Conservation (phyloP, 2,888 invertebrate species). For the Antheraea yamamai region DNA sequence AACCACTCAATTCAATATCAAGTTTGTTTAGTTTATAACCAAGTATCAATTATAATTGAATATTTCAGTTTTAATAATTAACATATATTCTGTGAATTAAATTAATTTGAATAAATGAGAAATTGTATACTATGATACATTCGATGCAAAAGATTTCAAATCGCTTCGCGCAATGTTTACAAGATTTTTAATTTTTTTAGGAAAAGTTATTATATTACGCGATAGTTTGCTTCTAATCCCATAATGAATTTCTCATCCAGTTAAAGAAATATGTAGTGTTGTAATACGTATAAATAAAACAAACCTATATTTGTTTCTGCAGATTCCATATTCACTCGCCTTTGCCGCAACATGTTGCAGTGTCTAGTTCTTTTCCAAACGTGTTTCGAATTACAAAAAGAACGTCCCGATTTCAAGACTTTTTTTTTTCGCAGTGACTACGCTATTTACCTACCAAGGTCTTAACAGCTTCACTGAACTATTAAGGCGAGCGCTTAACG, state of each 20-base stretch:
- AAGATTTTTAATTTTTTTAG: neutral
- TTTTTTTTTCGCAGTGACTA: too few relatives aligned
- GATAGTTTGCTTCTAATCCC: neutral
- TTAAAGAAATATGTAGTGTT: neutral
- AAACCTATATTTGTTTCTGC: neutral
- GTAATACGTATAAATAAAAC: neutral
- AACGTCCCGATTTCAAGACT: too few relatives aligned
- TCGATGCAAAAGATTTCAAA: neutral
- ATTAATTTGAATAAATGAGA: neutral
- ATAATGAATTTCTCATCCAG: neutral
- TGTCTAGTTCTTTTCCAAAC: too few relatives aligned
- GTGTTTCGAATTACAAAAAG: too few relatives aligned
- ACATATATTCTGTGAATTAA: neutral
- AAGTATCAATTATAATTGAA: neutral
- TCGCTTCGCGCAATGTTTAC: neutral
- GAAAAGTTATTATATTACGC: neutral
- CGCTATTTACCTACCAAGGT: too few relatives aligned
- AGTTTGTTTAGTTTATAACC: too few relatives aligned
- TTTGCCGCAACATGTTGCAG: too few relatives aligned
- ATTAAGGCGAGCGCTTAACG: too few relatives aligned
- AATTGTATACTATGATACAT: neutral
- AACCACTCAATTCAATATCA: too few relatives aligned
- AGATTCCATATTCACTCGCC: too few relatives aligned
- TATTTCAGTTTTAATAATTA: too few relatives aligned
- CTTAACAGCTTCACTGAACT: too few relatives aligned